Evolutionary conservation across 1,140 invertebrate species (phyloP).

Genomic region (Vanessa atalanta): DNA sequence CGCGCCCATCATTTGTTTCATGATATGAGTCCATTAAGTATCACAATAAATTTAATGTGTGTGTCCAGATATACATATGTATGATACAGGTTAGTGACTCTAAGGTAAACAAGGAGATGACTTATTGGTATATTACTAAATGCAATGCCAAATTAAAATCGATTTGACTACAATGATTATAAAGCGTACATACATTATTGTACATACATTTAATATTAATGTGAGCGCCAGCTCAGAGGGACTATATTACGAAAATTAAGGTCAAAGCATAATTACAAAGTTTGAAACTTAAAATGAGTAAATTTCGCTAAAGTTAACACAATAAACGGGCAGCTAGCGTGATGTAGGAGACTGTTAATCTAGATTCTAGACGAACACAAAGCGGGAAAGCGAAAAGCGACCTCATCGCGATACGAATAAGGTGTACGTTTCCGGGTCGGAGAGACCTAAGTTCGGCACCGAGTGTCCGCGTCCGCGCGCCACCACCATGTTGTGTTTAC

Average conservation of each 20-base stretch:
- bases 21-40: too few species aligned
- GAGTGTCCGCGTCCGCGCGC: slow-evolving; percentile 88
- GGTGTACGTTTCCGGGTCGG: slow-evolving; percentile 4
- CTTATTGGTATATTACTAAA: too few species aligned
- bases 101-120: too few species aligned
- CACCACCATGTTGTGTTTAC: slow-evolving; percentile 82
- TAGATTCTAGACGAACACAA: slow-evolving; percentile 8
- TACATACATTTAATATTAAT: too few species aligned
- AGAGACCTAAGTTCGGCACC: slow-evolving; percentile 93
- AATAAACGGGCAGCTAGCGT: slow-evolving; percentile 15
- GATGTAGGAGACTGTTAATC: slow-evolving; percentile 27
- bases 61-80: too few species aligned
- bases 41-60: too few species aligned
- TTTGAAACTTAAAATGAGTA: slow-evolving; percentile 11
- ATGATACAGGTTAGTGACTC: too few species aligned
- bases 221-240: not conserved
- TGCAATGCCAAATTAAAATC: too few species aligned
- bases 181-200: too few species aligned
- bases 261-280: slow-evolving; percentile 4
- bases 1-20: too few species aligned
- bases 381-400: slow-evolving; percentile 6
- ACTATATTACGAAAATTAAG: not conserved
- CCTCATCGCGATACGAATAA: slow-evolving; percentile 6
- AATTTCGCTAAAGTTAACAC: slow-evolving; percentile 23
- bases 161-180: too few species aligned